Evolutionary conservation across 2,113 vertebrate species (phyloP).

Genomic region (Seriola quinqueradiata): DNA sequence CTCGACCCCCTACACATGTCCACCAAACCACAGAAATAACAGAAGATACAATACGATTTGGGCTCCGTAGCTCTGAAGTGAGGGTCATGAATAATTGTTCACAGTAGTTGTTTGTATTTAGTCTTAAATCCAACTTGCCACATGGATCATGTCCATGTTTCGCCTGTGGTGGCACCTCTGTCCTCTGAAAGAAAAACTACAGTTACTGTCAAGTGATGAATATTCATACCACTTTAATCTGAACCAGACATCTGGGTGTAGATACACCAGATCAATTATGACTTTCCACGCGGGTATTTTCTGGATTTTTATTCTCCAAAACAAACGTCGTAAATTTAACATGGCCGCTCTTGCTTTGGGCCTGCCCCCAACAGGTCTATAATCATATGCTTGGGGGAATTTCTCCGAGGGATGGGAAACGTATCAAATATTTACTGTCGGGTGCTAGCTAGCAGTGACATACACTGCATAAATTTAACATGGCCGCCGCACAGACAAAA

Average conservation of each 20-base stretch:
- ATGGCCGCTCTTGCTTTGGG: slow-evolving; percentile 38
- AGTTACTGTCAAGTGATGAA: slow-evolving; percentile 6
- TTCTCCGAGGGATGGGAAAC: slow-evolving; percentile 60
- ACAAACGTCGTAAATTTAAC: slow-evolving; percentile 75
- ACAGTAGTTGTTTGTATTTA: too few species aligned
- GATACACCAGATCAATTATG: slow-evolving; percentile 34
- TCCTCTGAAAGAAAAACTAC: background rate
- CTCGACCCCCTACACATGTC: background rate
- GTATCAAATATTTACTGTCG: slow-evolving; percentile 80
- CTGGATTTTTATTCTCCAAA: slow-evolving; percentile 52
- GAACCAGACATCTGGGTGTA: background rate
- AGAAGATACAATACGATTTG: background rate
- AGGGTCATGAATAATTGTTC: background rate
- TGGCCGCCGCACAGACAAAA: slow-evolving; percentile 70
- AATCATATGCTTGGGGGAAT: slow-evolving; percentile 67
- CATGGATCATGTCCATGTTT: background rate
- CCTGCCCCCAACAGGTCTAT: slow-evolving; percentile 48
- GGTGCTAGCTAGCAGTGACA: slow-evolving; percentile 67
- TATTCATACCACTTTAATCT: background rate
- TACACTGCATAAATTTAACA: slow-evolving; percentile 79
- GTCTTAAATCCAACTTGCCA: background rate
- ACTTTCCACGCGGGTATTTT: slow-evolving; percentile 17
- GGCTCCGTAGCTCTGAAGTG: background rate
- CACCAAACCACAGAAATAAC: background rate
- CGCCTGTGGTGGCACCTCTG: background rate